A percentile compares a stretch with the other conserved stretches of the same genome.
phyloP scores from a whole-genome alignment of 2,888 invertebrate genomes.

The Rhodophaea formosa region DNA sequence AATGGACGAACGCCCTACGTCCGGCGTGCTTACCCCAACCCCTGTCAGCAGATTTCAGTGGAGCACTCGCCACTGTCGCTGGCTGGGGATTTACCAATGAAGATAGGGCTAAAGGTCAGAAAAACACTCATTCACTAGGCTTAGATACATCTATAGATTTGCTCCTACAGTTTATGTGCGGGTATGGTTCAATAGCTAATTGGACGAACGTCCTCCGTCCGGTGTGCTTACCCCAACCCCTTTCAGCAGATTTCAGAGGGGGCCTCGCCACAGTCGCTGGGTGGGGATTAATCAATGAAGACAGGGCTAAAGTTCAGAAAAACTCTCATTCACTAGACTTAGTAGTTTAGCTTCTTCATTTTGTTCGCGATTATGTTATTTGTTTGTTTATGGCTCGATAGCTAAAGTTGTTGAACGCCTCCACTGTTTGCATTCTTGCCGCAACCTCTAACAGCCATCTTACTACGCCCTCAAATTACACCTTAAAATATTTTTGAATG shows the following conservation, averaged over 20 bases:
- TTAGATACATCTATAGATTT: no score
- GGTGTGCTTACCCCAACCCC: slow-evolving; percentile 90
- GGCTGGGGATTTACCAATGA: slow-evolving; percentile 95
- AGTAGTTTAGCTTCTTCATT: background rate
- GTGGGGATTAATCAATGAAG: slow-evolving; percentile 92
- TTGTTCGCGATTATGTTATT: background rate
- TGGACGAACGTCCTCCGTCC: slow-evolving; percentile 88
- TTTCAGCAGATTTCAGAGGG: slow-evolving; percentile 80
- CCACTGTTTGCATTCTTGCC: no score
- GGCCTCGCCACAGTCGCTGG: slow-evolving; percentile 87
- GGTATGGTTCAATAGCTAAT: slow-evolving; percentile 83
- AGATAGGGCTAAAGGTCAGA: slow-evolving; percentile 83
- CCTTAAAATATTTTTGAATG: no score
- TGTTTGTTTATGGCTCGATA: no score
- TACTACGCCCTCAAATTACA: no score
- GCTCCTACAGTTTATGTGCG: no score
- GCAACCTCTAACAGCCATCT: no score
- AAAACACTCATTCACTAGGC: background rate
- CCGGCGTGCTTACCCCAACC: slow-evolving; percentile 89
- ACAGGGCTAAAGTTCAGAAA: slow-evolving; percentile 82
- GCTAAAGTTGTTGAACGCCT: no score
- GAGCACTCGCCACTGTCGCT: slow-evolving; percentile 85
- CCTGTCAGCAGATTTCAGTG: slow-evolving; percentile 74
- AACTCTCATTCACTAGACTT: background rate
- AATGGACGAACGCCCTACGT: slow-evolving; percentile 85